Evolutionary conservation across 2,888 invertebrate species (phyloP).

Genomic region (Sinodicranocentrus sp.): DNA sequence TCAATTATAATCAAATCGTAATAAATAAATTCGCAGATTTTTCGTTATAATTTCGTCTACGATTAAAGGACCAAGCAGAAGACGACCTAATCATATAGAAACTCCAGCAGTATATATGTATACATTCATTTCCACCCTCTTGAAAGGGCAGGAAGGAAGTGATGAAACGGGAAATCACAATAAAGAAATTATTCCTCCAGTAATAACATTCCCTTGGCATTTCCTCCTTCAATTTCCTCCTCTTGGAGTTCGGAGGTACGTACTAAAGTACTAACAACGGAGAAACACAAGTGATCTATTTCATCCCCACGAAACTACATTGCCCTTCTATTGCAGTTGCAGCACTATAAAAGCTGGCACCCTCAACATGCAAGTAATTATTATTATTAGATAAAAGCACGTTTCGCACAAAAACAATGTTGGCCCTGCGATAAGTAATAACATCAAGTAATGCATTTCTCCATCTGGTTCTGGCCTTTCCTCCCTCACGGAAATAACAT

Average conservation of each 20-base stretch:
- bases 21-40: no score
- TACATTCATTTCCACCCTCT: no score
- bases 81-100: no score
- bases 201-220: slow-evolving; percentile 32
- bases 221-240: slow-evolving; percentile 41
- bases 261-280: background rate
- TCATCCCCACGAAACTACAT: background rate
- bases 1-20: no score
- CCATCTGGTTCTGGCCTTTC: background rate
- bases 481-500: background rate
- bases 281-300: slow-evolving; percentile 4
- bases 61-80: no score
- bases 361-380: no score
- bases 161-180: slow-evolving; percentile 26
- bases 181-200: slow-evolving; percentile 22
- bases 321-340: background rate
- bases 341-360: background rate
- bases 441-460: background rate
- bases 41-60: no score
- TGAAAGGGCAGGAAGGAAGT: no score
- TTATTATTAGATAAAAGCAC: no score
- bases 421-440: no score
- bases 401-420: no score
- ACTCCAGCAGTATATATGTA: no score
- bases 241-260: background rate